phyloP scores from a whole-genome alignment of 1,140 invertebrate species.

The Hylaeus volcanicus region DNA sequence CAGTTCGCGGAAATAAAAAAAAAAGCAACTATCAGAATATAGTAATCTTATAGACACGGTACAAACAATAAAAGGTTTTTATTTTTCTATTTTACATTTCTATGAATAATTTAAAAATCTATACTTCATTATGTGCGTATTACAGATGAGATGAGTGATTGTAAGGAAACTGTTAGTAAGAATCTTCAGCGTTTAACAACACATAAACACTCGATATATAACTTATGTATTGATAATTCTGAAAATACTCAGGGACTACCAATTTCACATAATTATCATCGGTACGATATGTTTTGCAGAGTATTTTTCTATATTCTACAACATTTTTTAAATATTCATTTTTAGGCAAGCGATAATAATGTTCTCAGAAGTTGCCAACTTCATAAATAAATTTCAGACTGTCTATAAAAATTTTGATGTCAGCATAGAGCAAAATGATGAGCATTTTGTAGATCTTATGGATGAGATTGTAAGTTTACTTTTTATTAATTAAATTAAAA shows the following conservation, averaged over 20 bases:
- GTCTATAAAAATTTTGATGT: conserved; percentile 30
- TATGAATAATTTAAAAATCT: neutral
- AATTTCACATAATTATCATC: conserved; percentile 61
- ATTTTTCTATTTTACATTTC: neutral
- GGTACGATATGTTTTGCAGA: conserved; percentile 38
- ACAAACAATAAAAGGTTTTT: conserved; percentile 34
- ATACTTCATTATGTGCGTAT: conserved; percentile 26
- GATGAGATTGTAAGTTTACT: conserved; percentile 55
- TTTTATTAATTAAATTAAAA: conserved; percentile 6
- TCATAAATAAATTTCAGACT: conserved; percentile 55
- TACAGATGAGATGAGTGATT: conserved; percentile 46
- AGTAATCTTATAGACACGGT: conserved; percentile 38
- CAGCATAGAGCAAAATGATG: conserved; percentile 26
- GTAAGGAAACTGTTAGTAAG: conserved; percentile 58
- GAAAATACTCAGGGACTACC: conserved; percentile 58
- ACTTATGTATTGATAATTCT: conserved; percentile 52
- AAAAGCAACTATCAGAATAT: conserved; percentile 34
- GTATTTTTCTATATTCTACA: neutral
- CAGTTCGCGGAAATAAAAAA: conserved; percentile 25
- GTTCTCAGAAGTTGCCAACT: conserved; percentile 52
- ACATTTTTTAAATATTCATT: conserved; percentile 9
- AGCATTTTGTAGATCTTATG: conserved; percentile 40
- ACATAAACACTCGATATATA: conserved; percentile 61
- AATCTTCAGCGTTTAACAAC: conserved; percentile 53
- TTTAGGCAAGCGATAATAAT: conserved; percentile 58